Percentiles rank a stretch among this genome's conserved stretches.
phyloP scores from a whole-genome alignment of 2,797 vertebrate genomes.

The Chrysolophus pictus region DNA sequence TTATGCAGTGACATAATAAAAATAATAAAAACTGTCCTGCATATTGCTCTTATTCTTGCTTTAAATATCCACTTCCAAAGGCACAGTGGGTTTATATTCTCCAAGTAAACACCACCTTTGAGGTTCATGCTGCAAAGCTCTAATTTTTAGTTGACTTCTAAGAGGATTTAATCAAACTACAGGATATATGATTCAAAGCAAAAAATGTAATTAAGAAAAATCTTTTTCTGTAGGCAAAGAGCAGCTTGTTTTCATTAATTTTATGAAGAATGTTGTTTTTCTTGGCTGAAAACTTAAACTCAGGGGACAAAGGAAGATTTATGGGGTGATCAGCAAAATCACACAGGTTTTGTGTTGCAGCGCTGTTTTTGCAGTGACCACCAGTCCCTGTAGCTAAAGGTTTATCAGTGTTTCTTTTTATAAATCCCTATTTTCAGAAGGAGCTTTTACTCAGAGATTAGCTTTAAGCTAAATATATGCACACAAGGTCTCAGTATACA shows the following conservation, averaged over 20 bases:
- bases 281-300: slow-evolving; percentile 71
- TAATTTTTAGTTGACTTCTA: slow-evolving; percentile 67
- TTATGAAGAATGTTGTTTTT: slow-evolving; percentile 76
- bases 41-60: background rate
- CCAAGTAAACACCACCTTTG: slow-evolving; percentile 31
- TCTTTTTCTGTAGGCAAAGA: slow-evolving; percentile 70
- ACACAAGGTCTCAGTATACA: slow-evolving; percentile 24
- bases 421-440: slow-evolving; percentile 63
- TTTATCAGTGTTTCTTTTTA: slow-evolving; percentile 68
- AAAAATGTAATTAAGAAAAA: slow-evolving; percentile 76
- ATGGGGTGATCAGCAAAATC: slow-evolving; percentile 53
- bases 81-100: slow-evolving; percentile 47
- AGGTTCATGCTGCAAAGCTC: background rate
- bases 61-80: slow-evolving; percentile 43
- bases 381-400: slow-evolving; percentile 42
- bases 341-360: slow-evolving; percentile 57
- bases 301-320: slow-evolving; percentile 57
- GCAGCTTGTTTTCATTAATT: slow-evolving; percentile 76
- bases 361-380: slow-evolving; percentile 50
- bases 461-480: slow-evolving; percentile 50
- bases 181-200: slow-evolving; percentile 73
- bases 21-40: slow-evolving; percentile 51
- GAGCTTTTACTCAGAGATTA: slow-evolving; percentile 39
- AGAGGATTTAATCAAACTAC: slow-evolving; percentile 74
- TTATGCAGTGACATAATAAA: slow-evolving; percentile 57